Conservation (phyloP, 2,797 vertebrate genomes). For the Sebastes paucispinis region DNA sequence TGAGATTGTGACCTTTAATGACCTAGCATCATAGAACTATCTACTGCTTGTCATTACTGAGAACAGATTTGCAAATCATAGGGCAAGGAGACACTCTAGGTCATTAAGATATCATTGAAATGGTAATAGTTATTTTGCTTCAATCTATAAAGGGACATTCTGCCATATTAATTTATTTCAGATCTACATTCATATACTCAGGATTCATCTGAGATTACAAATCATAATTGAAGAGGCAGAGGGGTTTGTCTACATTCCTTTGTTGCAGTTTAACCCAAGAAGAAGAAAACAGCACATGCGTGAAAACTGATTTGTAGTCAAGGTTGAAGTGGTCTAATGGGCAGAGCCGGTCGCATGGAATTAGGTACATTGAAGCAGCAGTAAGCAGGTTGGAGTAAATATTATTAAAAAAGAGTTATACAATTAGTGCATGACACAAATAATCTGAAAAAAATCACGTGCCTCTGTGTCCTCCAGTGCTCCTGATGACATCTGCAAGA, state of each 20-base stretch:
- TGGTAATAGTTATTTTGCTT: constrained; percentile 52
- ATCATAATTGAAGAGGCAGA: constrained; percentile 39
- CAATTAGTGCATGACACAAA: too few species aligned
- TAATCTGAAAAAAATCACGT: too few species aligned
- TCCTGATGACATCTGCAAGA: too few species aligned
- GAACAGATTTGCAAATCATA: constrained; percentile 58
- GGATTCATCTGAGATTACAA: constrained; percentile 45
- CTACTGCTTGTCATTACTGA: constrained; percentile 43
- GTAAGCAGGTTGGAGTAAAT: too few species aligned
- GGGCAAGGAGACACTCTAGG: constrained; percentile 45
- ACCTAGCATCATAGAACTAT: constrained; percentile 53
- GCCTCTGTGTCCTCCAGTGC: too few species aligned
- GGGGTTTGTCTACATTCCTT: constrained; percentile 6
- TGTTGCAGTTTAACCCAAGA: constrained; percentile 21
- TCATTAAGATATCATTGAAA: constrained; percentile 58
- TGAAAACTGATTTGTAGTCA: background rate
- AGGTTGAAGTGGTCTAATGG: constrained; percentile 1
- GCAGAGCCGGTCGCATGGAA: background rate
- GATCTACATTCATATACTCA: constrained; percentile 31
- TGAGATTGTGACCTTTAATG: constrained; percentile 60
- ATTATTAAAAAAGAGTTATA: too few species aligned
- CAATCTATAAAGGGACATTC: constrained; percentile 38
- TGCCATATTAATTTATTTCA: constrained; percentile 44
- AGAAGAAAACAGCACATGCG: background rate
- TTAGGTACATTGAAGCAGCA: background rate